Evolutionary conservation across 2,888 invertebrate genomes (phyloP), one percentile per base, ranked within the genome.

Genomic region (Tolmerus cingulatus): DNA sequence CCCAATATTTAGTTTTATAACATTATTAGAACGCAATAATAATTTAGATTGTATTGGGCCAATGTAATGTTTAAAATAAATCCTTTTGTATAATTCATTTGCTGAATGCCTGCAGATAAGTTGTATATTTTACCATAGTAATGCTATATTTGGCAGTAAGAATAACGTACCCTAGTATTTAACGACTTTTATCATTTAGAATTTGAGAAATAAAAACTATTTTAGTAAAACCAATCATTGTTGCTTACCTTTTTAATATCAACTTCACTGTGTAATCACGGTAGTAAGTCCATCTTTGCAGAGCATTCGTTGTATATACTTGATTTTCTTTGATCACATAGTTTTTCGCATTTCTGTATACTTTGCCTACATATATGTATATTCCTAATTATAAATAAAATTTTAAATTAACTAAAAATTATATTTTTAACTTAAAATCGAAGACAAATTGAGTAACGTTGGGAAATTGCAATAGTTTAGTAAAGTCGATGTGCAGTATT

Each of bases 401-500:
- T 30, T 51, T 27, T 30, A 46, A 55, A 78, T 43, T 40, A 84
- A 66, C n/a, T 37, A 34, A 84, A 51, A 19, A n/a, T 27, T 12
- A 84, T 40, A 66, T 76, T 27, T 34, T 30, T n/a, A 51, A 51
- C 51, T 51, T 37, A 77, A 74, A 34, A 86, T 16, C 9, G 40
- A 74, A 84, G 40, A 46, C 5, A 86, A 77, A 30, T 76, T 76
- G 30, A 46, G 51, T 77, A 86, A 86, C 23, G 5, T 43, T 43
- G 74, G n/a, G 23, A 43, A 86, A 55, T 86, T 78, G 40, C 37
- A 57, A 86, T 86, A 78, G 78, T 77, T 78, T 77, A 86, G 86
- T 86, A 66, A 87, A 88, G 88, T 88, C 88, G 88, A 88, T 88
- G 88, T 88, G 88, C 88, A 88, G 88, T 88, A 87, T 88, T 88